These are phyloP conservation scores for Nycteola revayana DNA, from an alignment of 2,888 invertebrate species.

Conservation along the genomic window DNA sequence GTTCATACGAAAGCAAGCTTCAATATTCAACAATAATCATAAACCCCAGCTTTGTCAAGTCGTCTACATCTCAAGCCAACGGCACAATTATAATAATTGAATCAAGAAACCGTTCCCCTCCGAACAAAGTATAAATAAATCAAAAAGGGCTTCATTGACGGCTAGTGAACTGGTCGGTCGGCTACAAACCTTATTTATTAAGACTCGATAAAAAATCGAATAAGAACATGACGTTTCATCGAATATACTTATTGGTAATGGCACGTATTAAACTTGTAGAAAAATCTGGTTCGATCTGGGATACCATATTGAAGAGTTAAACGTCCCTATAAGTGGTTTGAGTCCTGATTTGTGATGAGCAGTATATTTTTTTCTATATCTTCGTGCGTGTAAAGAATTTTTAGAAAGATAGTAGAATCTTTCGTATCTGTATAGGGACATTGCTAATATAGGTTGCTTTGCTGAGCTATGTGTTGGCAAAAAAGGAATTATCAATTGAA, in stretches of 20 bases:
- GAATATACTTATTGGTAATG: slow-evolving; percentile 20
- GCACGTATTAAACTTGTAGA: too few species aligned
- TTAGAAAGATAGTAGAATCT: too few species aligned
- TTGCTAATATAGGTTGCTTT: too few species aligned
- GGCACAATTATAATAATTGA: slow-evolving; percentile 68
- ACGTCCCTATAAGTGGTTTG: too few species aligned
- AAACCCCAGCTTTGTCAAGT: slow-evolving; percentile 26
- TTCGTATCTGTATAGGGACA: too few species aligned
- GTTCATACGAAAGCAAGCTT: slow-evolving; percentile 29
- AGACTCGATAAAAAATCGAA: slow-evolving; percentile 46
- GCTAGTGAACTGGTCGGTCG: slow-evolving; percentile 10
- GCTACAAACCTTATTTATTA: slow-evolving; percentile 52
- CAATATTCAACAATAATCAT: slow-evolving; percentile 39
- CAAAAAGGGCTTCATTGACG: slow-evolving; percentile 48
- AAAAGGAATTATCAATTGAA: too few species aligned
- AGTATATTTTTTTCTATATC: too few species aligned
- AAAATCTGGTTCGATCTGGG: too few species aligned
- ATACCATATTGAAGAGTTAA: too few species aligned
- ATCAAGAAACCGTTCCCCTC: slow-evolving; percentile 64
- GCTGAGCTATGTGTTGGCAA: too few species aligned
- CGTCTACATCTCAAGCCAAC: slow-evolving; percentile 26
- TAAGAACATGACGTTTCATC: slow-evolving; percentile 12
- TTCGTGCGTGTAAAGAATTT: too few species aligned
- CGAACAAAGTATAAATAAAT: slow-evolving; percentile 59
- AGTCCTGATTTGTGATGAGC: too few species aligned